phyloP scores from a whole-genome alignment of 2,113 vertebrate species.

The Suricata suricatta region DNA sequence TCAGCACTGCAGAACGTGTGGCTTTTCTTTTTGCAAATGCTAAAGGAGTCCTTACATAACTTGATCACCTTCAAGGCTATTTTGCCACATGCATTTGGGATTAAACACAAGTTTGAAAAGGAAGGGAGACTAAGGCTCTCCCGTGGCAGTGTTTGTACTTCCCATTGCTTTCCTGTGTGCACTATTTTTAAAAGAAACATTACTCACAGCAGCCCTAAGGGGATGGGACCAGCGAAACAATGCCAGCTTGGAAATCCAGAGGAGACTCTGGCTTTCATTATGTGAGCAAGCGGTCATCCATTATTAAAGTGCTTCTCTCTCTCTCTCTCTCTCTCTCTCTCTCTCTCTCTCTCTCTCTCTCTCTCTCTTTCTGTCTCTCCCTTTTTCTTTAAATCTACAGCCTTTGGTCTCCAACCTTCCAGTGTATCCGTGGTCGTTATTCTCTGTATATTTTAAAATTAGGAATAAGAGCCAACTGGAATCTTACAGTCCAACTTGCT shows the following conservation, averaged over 20 bases:
- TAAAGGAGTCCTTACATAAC: not conserved
- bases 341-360: too few relatives aligned
- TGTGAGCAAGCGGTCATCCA: slow-evolving; percentile 35
- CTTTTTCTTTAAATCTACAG: slow-evolving; percentile 42
- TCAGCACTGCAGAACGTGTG: not conserved
- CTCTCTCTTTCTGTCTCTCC: not conserved
- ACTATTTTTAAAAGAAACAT: slow-evolving; percentile 66
- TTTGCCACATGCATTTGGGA: not conserved
- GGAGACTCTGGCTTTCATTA: slow-evolving; percentile 76
- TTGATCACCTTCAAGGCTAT: not conserved
- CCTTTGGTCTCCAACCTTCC: slow-evolving; percentile 53
- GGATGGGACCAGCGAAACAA: not conserved
- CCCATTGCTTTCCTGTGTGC: slow-evolving; percentile 33
- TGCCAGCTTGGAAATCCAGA: slow-evolving; percentile 53
- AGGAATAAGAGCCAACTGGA: slow-evolving; percentile 47
- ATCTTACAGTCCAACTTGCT: not conserved
- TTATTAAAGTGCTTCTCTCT: slow-evolving; percentile 45
- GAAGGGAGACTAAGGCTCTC: not conserved
- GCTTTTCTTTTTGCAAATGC: not conserved
- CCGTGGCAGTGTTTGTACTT: not conserved
- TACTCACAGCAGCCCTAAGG: slow-evolving; percentile 31
- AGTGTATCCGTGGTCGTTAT: slow-evolving; percentile 50
- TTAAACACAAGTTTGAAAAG: not conserved
- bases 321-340: not conserved
- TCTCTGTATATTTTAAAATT: slow-evolving; percentile 70